Evolutionary conservation across 2,113 vertebrate species (phyloP).

Genomic region (Sceloporus tristichus): DNA sequence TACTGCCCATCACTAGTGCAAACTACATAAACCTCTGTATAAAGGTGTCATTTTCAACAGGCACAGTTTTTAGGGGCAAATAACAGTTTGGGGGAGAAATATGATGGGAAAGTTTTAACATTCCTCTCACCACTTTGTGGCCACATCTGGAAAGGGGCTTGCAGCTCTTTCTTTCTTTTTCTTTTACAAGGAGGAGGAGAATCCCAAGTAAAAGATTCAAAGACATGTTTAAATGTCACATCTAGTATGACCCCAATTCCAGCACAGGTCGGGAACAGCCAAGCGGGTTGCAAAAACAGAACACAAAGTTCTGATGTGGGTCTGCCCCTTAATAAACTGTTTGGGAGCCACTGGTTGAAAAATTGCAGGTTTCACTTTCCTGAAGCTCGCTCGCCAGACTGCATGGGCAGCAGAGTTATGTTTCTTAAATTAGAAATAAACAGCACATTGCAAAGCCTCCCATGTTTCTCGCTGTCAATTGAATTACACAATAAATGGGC

Average conservation of each 20-base stretch:
- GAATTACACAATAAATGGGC: slow-evolving; percentile 39
- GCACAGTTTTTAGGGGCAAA: not conserved
- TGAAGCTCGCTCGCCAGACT: not conserved
- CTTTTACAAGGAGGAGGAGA: not conserved
- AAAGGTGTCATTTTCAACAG: too few species aligned
- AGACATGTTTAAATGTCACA: slow-evolving; percentile 9
- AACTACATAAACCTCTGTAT: too few species aligned
- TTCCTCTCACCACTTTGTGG: too few species aligned
- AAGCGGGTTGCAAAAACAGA: not conserved
- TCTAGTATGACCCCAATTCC: not conserved
- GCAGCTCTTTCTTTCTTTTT: not conserved
- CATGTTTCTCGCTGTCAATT: slow-evolving; percentile 3
- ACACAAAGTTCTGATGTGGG: not conserved
- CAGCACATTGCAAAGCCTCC: not conserved
- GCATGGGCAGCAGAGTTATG: not conserved
- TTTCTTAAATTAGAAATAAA: slow-evolving; percentile 30
- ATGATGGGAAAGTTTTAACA: not conserved
- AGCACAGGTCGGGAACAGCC: not conserved
- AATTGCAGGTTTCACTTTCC: not conserved
- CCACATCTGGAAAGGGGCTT: not conserved
- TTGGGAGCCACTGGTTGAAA: not conserved
- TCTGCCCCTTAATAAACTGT: not conserved
- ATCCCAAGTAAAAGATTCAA: not conserved
- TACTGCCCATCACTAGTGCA: too few species aligned
- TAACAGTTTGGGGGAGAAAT: not conserved